Evolutionary conservation across 2,113 vertebrate species (phyloP).

Genomic region (Sturnus vulgaris): DNA sequence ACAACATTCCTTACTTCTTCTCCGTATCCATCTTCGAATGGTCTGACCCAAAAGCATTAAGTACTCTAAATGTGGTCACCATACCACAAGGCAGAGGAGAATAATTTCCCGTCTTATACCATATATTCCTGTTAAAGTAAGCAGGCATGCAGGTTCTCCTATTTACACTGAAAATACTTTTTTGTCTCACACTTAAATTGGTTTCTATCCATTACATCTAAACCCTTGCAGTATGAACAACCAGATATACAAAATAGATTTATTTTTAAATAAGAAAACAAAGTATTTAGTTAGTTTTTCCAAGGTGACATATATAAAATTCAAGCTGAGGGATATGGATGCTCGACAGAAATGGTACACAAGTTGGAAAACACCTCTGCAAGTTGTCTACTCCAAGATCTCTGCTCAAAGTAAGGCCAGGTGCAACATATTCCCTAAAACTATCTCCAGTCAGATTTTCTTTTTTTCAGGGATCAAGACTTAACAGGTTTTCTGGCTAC

Average conservation of each 20-base stretch:
- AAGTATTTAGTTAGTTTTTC: background rate
- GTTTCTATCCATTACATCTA: background rate
- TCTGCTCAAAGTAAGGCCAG: background rate
- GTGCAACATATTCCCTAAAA: rapidly evolving
- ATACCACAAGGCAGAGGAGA: background rate
- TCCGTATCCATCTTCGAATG: background rate
- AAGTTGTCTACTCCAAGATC: background rate
- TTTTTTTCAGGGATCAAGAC: background rate
- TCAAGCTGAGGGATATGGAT: background rate
- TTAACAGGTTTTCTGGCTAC: background rate
- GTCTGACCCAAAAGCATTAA: background rate
- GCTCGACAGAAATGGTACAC: background rate
- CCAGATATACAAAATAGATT: background rate
- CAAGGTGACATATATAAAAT: background rate
- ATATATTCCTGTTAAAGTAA: background rate
- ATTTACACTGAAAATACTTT: background rate
- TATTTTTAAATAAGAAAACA: background rate
- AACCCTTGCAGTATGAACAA: background rate
- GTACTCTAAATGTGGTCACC: background rate
- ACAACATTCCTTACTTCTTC: background rate
- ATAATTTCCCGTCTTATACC: background rate
- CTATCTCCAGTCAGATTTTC: background rate
- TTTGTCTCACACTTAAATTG: background rate
- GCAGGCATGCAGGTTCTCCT: background rate
- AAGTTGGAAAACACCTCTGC: background rate